Evolutionary conservation across 2,888 invertebrate species (phyloP), one percentile per base, ranked within the genome.

Genomic region (Diarsia rubi): DNA sequence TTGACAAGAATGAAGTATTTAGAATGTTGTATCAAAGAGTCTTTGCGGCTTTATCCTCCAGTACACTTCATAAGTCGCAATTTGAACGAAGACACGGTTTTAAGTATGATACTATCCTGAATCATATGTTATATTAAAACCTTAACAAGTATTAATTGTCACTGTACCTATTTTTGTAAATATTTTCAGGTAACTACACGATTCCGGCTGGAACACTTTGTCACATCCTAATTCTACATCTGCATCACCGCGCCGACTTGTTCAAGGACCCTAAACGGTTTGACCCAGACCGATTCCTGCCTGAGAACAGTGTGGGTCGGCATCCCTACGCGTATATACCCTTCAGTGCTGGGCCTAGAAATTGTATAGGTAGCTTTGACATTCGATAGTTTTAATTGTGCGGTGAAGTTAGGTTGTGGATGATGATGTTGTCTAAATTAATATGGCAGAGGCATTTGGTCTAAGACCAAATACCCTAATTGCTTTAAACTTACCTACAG

Each of bases 11-110:
- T 98, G 97, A 96, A 97, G 74, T 98, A 98, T 87, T 94, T 98
- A 80, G 98, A 98, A 83, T 97, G 97, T 84, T 98, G 97, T 84
- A 97, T 98, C 66, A 98, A 98, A 90, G 98, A 98, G 89, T 96
- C 97, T 0, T 88, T 98, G 69, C 92, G 98, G 66, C 90, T 98
- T 16, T 97, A 97, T 83, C 98, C 98, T 1, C 97, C 97, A 83
- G 97, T 98, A 8, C 97, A 97, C 45, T 97, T 97, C 86, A 97
- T 98, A 86, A 97, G 97, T 3, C 96, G 98, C 75, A 91, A 89
- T 47, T 88, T 98, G 59, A 94, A 94, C 0, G 97, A 97, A 89
- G 96, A 97, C 82, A 93, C 97, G 19, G 92, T 93, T 74, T 92
- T 98, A 82, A 97, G 97, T 97, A 91, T 91, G 95, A n/a, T 74